Conservation (phyloP, 37 sponge, comb jelly and placozoan species). For the Oopsacas minuta region DNA sequence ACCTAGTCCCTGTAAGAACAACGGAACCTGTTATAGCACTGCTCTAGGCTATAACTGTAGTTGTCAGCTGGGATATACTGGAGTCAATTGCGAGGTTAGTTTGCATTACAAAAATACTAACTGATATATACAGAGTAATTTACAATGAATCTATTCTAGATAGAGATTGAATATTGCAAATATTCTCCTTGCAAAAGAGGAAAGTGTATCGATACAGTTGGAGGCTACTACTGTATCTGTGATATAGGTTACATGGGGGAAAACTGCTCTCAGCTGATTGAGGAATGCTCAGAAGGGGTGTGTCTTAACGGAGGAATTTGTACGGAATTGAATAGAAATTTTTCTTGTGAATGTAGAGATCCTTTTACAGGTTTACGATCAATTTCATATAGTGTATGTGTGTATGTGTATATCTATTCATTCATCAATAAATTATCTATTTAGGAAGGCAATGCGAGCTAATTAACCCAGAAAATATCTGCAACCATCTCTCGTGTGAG, state of each 20-base stretch:
- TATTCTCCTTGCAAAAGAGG: neutral
- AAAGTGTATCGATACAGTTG: neutral
- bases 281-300: neutral
- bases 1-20: neutral
- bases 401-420: no score
- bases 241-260: neutral
- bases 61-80: neutral
- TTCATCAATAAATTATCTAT: neutral
- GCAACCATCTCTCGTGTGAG: neutral
- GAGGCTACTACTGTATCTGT: neutral
- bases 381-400: no score
- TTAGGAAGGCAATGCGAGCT: neutral
- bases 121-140: no score
- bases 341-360: neutral
- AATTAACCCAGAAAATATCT: neutral
- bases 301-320: slow-evolving; percentile 1
- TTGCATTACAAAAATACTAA: no score
- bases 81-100: neutral
- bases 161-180: neutral
- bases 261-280: neutral
- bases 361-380: neutral
- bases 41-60: neutral
- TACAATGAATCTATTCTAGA: neutral
- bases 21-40: neutral
- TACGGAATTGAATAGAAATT: neutral